Evolutionary conservation across 2,797 vertebrate species (phyloP).

Genomic region (Ibycter americanus): DNA sequence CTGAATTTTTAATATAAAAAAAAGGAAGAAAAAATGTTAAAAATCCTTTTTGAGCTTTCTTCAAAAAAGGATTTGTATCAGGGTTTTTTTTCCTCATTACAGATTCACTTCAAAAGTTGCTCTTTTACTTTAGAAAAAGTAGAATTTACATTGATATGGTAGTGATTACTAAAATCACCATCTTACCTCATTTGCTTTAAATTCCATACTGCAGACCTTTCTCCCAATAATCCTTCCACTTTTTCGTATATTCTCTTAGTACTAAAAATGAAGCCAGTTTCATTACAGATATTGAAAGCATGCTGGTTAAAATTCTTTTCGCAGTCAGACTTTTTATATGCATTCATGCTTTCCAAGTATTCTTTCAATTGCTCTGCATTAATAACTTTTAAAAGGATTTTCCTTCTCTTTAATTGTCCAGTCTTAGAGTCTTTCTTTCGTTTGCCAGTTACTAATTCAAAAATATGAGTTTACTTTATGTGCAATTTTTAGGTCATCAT

Average conservation of each 20-base stretch:
- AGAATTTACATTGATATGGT: neutral
- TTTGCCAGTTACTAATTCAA: conserved; percentile 51
- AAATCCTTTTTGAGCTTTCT: neutral
- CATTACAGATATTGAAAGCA: neutral
- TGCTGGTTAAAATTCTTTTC: conserved; percentile 20
- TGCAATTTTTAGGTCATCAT: conserved; percentile 54
- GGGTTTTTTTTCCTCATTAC: neutral
- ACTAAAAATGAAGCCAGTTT: neutral
- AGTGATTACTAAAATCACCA: neutral
- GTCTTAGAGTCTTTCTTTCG: conserved; percentile 29
- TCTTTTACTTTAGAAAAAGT: neutral
- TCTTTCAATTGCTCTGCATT: conserved; percentile 20
- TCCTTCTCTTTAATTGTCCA: conserved; percentile 28
- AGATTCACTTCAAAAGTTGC: neutral
- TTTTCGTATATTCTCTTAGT: neutral
- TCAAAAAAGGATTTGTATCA: neutral
- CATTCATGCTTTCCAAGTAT: neutral
- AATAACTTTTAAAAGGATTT: conserved; percentile 51
- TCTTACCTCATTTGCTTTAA: neutral
- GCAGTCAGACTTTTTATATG: neutral
- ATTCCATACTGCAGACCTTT: neutral
- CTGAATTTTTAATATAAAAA: neutral
- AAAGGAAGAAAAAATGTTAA: neutral
- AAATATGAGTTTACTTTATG: conserved; percentile 51
- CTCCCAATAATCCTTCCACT: neutral